Conservation (phyloP, 2,888 invertebrate genomes). For the Melanotus villosus region DNA sequence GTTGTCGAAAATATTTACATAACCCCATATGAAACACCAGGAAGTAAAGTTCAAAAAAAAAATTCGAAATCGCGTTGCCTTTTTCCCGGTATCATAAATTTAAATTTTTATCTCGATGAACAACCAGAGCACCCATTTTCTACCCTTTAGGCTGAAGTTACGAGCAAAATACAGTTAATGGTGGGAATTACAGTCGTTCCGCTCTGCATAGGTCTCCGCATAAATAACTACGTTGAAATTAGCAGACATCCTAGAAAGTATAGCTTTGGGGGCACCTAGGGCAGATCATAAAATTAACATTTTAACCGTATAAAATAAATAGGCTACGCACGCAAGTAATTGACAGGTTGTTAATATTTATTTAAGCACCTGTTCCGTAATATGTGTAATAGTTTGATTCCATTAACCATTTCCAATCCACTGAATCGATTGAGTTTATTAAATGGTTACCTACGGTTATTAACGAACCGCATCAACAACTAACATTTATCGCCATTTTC, state of each 20-base stretch:
- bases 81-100: neutral
- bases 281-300: slow-evolving; percentile 14
- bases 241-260: slow-evolving; percentile 26
- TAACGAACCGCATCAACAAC: neutral
- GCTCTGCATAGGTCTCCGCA: slow-evolving; percentile 14
- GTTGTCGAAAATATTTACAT: too few relatives aligned
- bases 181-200: slow-evolving; percentile 24
- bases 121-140: neutral
- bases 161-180: slow-evolving; percentile 26
- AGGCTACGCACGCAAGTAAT: neutral
- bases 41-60: too few relatives aligned
- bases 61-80: too few relatives aligned
- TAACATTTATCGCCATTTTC: too few relatives aligned
- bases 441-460: neutral
- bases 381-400: neutral
- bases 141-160: slow-evolving; percentile 7
- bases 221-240: slow-evolving; percentile 25
- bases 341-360: neutral
- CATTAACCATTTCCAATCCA: neutral
- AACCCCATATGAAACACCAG: too few relatives aligned
- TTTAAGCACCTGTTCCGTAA: neutral
- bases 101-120: neutral
- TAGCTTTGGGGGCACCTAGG: slow-evolving; percentile 2
- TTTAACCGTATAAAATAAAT: slow-evolving; percentile 13
- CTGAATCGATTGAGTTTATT: neutral